Base-by-base conservation (phyloP, 2,888 invertebrate species). In the Caenorhabditis sp. region DNA sequence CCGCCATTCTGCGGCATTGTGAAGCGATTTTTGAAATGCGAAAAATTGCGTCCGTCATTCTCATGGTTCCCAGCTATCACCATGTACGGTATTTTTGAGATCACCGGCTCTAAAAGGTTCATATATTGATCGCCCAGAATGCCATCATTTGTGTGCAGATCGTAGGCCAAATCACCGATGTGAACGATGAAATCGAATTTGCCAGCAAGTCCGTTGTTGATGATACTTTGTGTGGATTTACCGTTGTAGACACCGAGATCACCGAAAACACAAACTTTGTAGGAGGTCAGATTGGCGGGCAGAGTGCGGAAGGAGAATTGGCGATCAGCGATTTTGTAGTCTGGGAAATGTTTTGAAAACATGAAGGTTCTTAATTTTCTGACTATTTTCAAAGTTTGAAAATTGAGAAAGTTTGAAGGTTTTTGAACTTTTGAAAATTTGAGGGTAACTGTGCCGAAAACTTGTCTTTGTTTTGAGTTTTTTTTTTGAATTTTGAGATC, bases 81-180 rank as follows among this genome's bases (percentile, higher is more conserved):
- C 89, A 90, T 89, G 88, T 97, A 97, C 0, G 96, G 95, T 78
- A 75, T 69, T 62, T 67, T 19, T 37, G 74, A 69, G 23, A 95
- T 95, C 51, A 97, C 91, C 0, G 93, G 92, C 89, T 96, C 92
- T 68, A 97, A 92, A 90, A 94, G 93, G 3, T 92, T 91, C 95
- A 97, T 95, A 89, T 95, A 97, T 88, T 92, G 91, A 90, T 97
- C 95, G 0, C 96, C 96, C 24, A 94, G 92, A 64, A 89, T 89
- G 0, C 92, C 95, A 87, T 95, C 90, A 80, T 93, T 91, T 19
- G 84, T 82, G 50, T 94, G 90, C 93, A 96, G 93, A 89, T 96
- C 94, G 89, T 96, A 96, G 0, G 95, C 95, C 89, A 95, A 94
- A 90, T 96, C 95, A 0, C 95, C 74, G 31, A 74, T 65, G 31